Evolutionary conservation across 2,797 vertebrate genomes (phyloP).

Genomic region (Manis pentadactyla): DNA sequence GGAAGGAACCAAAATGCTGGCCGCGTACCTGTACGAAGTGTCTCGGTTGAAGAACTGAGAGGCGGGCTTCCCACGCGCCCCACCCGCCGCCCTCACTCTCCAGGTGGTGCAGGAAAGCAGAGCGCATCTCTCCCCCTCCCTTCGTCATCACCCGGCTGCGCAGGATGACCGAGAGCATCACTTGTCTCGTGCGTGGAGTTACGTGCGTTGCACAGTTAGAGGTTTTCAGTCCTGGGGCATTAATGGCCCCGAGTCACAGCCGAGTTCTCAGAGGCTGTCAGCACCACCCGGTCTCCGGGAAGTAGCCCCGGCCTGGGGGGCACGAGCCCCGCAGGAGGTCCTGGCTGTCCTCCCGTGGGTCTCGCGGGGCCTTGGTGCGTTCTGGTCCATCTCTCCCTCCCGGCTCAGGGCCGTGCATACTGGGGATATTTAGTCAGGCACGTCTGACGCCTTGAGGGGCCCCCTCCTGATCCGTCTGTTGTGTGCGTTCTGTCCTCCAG

Average conservation of each 20-base stretch:
- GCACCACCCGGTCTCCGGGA: not conserved
- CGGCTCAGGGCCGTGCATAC: fast-evolving
- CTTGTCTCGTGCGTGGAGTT: not conserved
- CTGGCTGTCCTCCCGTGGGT: fast-evolving
- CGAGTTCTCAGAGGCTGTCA: not conserved
- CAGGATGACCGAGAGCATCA: not conserved
- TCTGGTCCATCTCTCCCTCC: not conserved
- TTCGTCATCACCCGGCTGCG: not conserved
- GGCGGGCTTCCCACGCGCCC: not conserved
- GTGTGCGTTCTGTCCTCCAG: fast-evolving
- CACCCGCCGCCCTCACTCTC: fast-evolving
- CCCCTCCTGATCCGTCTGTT: not conserved
- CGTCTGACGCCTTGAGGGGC: fast-evolving
- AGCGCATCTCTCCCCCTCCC: not conserved
- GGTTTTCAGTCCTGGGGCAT: fast-evolving
- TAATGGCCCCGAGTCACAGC: not conserved
- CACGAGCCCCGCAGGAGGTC: not conserved
- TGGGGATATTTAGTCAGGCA: not conserved
- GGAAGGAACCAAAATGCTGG: conserved; percentile 95
- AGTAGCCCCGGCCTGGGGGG: not conserved
- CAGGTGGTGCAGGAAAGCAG: not conserved
- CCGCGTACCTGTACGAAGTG: conserved; percentile 96
- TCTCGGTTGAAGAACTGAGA: conserved; percentile 90
- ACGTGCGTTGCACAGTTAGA: fast-evolving
- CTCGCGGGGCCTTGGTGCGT: too few species aligned